These are phyloP conservation scores for Leptinotarsa peninsularis DNA, from an alignment of 2,888 invertebrate genomes.

Conservation along the genomic window DNA sequence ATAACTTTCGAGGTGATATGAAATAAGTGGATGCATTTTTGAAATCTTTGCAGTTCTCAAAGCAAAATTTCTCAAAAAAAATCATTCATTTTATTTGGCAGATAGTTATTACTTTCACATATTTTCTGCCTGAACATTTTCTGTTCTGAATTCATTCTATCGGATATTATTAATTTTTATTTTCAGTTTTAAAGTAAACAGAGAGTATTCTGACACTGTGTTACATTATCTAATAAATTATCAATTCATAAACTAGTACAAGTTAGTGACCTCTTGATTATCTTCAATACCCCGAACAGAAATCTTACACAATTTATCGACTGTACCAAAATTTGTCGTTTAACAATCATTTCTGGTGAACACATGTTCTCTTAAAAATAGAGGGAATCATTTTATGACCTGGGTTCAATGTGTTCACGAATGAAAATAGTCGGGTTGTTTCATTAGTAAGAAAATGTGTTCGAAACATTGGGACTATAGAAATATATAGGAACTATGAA, in stretches of 20 bases:
- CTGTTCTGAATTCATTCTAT: no score
- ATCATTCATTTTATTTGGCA: no score
- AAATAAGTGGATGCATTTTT: no score
- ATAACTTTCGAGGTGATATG: no score
- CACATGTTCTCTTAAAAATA: constrained; percentile 27
- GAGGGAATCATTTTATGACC: constrained; percentile 2
- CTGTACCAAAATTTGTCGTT: constrained; percentile 1
- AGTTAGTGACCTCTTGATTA: constrained; percentile 23
- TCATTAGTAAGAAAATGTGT: not conserved
- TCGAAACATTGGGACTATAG: no score
- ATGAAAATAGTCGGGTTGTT: not conserved
- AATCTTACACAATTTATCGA: not conserved
- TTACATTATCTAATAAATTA: constrained; percentile 21
- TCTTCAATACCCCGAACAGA: not conserved
- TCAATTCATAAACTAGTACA: not conserved
- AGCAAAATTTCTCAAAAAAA: no score
- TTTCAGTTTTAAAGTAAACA: not conserved
- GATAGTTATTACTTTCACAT: no score
- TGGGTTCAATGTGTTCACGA: not conserved
- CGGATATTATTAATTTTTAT: no score
- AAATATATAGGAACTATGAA: no score
- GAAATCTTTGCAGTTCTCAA: no score
- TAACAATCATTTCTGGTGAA: constrained; percentile 19
- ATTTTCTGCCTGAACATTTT: no score
- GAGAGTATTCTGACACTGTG: not conserved